Base-by-base conservation (phyloP, 2,888 invertebrate genomes). In the Drosophila fungiperda region DNA sequence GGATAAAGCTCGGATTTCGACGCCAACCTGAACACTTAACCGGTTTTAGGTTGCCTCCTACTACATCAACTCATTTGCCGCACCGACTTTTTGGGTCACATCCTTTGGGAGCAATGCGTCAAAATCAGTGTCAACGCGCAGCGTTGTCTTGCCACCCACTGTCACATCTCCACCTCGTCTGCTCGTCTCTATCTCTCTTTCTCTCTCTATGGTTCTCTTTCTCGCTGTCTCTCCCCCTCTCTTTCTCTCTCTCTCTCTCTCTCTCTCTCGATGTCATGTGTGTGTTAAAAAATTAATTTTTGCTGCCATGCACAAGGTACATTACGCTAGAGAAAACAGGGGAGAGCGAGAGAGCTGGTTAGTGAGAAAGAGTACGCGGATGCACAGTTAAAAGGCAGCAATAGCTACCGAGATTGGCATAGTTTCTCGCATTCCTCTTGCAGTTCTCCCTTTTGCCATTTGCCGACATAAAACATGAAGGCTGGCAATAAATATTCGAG, bases 81-180 rank as follows among this genome's bases (percentile, higher is more conserved):
- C 76, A 86, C 82, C 79, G 82, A 82, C 77, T 87, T 90, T 90
- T 91, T 90, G 90, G 91, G 92, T 91, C 92, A 91, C 87, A 82
- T 92, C 91, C 91, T 91, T 48, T 73, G 91, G 92, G 91, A 91
- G 86, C 82, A 82, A 88, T 91, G 91, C 90, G 88, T 91, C 90
- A 90, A 91, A 91, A 91, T 91, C 92, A 91, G 91, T 91, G 92
- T 92, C 92, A 91, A 83, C 90, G 90, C 83, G 79, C 91, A 90
- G 70, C 76, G 71, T 60, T 58, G 48, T 53, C 32, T 52, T 40
- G 23, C 61, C 79, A 23, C 50, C 42, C 35, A 59, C 33, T 26
- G 1, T 3, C 42, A 49, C 20, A n/a, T 23, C 38, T 20, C 45
- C 48, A 42, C 11, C 48, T 29, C 17, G 50, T 20, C 29, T 26